A percentile compares a stretch with the other conserved stretches of the same genome.
phyloP scores from a whole-genome alignment of 2,888 invertebrate genomes.

The Dasysyrphus tricinctus region DNA sequence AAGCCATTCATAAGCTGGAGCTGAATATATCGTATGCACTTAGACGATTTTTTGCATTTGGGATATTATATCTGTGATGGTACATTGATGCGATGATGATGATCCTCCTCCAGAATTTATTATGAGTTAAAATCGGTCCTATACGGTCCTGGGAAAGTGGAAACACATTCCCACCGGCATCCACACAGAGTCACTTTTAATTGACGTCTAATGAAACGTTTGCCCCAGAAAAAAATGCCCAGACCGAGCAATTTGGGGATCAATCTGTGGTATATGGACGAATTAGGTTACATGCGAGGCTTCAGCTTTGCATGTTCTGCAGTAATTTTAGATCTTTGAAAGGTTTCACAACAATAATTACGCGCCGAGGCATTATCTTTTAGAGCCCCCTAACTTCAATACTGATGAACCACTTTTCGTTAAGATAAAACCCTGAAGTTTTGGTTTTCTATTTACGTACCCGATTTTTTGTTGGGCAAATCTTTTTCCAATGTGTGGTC shows the following conservation, averaged over 20 bases:
- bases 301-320: constrained; percentile 56
- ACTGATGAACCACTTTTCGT: not conserved
- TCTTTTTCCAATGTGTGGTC: constrained; percentile 55
- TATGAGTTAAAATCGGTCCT: constrained; percentile 30
- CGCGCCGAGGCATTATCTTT: constrained; percentile 15
- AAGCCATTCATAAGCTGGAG: constrained; percentile 15
- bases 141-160: constrained; percentile 26
- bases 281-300: constrained; percentile 35
- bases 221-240: constrained; percentile 30
- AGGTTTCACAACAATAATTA: constrained; percentile 54
- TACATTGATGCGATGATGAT: constrained; percentile 19
- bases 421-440: constrained; percentile 2
- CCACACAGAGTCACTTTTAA: constrained; percentile 54
- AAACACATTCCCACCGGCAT: constrained; percentile 8
- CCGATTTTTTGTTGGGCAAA: constrained; percentile 22
- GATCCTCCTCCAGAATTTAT: constrained; percentile 46
- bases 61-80: constrained; percentile 8
- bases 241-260: constrained; percentile 40
- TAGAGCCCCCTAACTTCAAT: not conserved
- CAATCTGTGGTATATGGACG: constrained; percentile 68
- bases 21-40: constrained; percentile 34
- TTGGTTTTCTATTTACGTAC: constrained; percentile 12
- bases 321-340: constrained; percentile 59
- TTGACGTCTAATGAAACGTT: constrained; percentile 74
- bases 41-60: constrained; percentile 36